Conservation (phyloP, 2,797 vertebrate genomes). For the Steatocranus sp. region DNA sequence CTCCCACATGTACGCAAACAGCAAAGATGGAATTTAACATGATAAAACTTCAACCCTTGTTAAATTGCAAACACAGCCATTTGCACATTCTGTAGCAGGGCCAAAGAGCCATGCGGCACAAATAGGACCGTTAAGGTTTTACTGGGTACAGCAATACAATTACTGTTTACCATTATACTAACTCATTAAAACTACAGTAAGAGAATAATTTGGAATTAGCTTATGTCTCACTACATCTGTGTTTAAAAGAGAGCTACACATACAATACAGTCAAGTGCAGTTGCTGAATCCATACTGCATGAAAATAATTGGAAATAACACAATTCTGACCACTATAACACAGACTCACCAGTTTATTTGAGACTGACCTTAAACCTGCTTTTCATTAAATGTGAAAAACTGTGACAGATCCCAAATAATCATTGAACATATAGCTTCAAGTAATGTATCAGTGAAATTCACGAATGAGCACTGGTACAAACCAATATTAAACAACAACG, state of each 20-base stretch:
- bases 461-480: background rate
- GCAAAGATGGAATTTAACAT: slow-evolving; percentile 54
- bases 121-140: slow-evolving; percentile 8
- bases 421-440: background rate
- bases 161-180: background rate
- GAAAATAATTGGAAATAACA: background rate
- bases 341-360: background rate
- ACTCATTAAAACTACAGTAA: background rate
- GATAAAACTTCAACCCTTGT: slow-evolving; percentile 64
- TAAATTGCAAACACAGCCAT: slow-evolving; percentile 31
- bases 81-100: slow-evolving; percentile 20
- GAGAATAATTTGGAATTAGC: background rate
- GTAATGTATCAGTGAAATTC: background rate
- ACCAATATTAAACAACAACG: background rate
- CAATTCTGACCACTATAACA: background rate
- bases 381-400: background rate
- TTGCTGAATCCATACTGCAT: background rate
- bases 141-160: background rate
- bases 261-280: background rate
- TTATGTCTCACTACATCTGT: background rate
- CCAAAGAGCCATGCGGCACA: slow-evolving; percentile 3
- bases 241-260: background rate
- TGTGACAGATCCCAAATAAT: background rate
- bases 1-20: slow-evolving; percentile 31
- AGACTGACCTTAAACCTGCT: background rate